Evolutionary conservation across 2,113 vertebrate species (phyloP), one percentile per base, ranked within the genome.

Genomic region (Pongo pygmaeus): DNA sequence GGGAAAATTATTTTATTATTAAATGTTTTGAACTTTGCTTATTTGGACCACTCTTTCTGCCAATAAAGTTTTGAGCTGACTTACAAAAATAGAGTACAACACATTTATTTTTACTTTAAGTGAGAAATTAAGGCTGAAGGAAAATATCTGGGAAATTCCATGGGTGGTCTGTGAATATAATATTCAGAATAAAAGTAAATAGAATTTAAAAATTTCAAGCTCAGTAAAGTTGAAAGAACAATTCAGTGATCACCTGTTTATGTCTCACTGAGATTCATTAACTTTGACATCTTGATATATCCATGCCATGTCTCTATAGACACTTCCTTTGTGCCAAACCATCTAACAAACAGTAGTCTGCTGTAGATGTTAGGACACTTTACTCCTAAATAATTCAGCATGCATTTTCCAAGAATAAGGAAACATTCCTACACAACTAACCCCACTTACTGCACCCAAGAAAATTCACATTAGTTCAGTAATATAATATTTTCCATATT

Each of bases 91-190:
- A 93, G 0, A 94, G 50, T 32, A 16, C 43, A 81, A 91, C 61
- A 97, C 77, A 89, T 95, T 97, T 92, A 98, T 96, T 96, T 97
- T 83, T 57, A 89, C 67, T 83, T 0, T 55, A 70, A 97, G 77
- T 95, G 93, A 95, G 89, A 95, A 93, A 61, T 22, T 79, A 40
- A 30, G 69, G 35, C 75, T 79, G 85, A 67, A 38, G 40, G 18
- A 83, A 88, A 61, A 79, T 93, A 91, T 75, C 64, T 95, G 35
- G 8, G 30, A 8, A 61, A 69, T 72, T 96, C 6, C 59, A 94
- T 79, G 89, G 86, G 67, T 52, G 78, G 5, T 81, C 12, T 74
- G 6, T 86, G n/a, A 93, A 86, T 27, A 50, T 74, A 70, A 59
- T 93, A 74, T 96, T 93, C 32, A 91, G 83, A 88, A 88, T 95